phyloP scores from a whole-genome alignment of 2,797 vertebrate genomes.

The Hydrocynus forskahlii region DNA sequence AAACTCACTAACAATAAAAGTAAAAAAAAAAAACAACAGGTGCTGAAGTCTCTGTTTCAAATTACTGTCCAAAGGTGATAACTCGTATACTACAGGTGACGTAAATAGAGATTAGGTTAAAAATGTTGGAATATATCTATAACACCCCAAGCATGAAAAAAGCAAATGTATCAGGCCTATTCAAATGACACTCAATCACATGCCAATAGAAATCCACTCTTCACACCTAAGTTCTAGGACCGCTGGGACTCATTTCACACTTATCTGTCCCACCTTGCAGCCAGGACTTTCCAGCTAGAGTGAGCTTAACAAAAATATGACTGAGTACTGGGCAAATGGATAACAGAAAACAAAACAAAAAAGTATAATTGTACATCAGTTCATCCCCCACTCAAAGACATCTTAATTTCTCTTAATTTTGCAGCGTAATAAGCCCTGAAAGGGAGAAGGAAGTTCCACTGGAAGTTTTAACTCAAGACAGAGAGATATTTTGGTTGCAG shows the following conservation, averaged over 20 bases:
- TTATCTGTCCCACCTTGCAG: constrained; percentile 68
- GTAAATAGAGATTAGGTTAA: not conserved
- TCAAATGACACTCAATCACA: constrained; percentile 63
- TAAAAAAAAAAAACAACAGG: not conserved
- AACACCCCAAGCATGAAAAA: not conserved
- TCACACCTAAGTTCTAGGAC: constrained; percentile 75
- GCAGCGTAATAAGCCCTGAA: not conserved
- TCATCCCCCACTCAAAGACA: no score
- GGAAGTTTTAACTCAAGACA: not conserved
- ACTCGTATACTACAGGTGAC: not conserved
- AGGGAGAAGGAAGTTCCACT: not conserved
- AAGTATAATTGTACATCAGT: not conserved
- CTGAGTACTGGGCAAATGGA: constrained; percentile 14
- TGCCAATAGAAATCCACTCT: constrained; percentile 64
- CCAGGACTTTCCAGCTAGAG: constrained; percentile 58
- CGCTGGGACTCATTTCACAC: constrained; percentile 78
- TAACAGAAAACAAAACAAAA: not conserved
- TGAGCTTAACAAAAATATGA: not conserved
- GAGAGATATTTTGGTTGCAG: not conserved
- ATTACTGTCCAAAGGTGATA: not conserved
- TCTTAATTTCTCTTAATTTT: no score
- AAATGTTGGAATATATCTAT: not conserved
- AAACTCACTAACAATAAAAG: not conserved
- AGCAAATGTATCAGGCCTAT: constrained; percentile 45
- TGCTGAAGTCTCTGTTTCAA: not conserved